Base-by-base conservation (phyloP, 2,113 vertebrate species). In the Scopus umbretta region DNA sequence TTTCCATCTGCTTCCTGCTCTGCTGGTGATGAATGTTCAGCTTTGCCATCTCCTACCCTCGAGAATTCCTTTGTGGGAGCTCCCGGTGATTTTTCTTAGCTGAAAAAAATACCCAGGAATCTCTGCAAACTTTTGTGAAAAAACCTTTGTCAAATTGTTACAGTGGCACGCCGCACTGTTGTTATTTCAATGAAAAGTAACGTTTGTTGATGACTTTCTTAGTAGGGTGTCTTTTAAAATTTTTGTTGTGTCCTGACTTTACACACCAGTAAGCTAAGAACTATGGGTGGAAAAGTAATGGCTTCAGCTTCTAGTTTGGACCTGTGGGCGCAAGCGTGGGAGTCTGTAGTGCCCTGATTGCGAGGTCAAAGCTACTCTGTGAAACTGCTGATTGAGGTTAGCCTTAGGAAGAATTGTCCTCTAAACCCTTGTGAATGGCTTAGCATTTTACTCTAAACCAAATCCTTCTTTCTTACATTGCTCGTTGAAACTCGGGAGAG, bases 1-100 rank as follows among this genome's bases (percentile, higher is more conserved):
- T 94, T 91, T 72, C 95, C 96, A 97, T 97, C 95, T 97, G 93
- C 91, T 95, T 55, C 56, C 70, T 90, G 93, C 90, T 81, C 91
- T 7, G 62, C 58, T 82, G 70, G 80, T 79, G 84, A 82, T 58
- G 78, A 81, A 91, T 90, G 89, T 74, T 95, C 79, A 55, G 74
- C 78, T 94, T 86, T 72, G 49, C 58, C 42, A 9, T 79, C 86
- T 85, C 36, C 45, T 91, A 8, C 74, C 84, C 88, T 90, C 11
- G 2, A 79, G 80, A 75, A 89, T 75, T 56, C 84, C 78, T 92
- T 73, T 76, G 71, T 87, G 62, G 62, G 59, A 92, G 50, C 70
- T 88, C 11, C n/a, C 49, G 67, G 50, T 73, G 70, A 66, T 56
- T 87, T 80, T 92, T 81, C 67, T 85, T 43, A 42, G 74, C 70